phyloP scores from a whole-genome alignment of 2,888 invertebrate genomes.

The Notodonta ziczac region DNA sequence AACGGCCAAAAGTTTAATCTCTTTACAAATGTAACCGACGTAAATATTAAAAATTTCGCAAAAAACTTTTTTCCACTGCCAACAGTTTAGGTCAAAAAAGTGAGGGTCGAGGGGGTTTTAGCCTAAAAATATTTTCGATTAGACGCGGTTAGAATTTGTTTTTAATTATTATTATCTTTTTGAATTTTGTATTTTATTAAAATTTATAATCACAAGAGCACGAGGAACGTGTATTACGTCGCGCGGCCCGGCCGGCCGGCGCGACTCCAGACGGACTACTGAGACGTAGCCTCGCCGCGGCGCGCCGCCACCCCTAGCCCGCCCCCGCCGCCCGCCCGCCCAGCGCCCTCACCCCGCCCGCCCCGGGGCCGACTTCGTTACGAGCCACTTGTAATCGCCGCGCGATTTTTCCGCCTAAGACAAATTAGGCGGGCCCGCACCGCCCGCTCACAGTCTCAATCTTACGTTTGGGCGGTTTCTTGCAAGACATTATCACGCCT shows the following conservation, averaged over 20 bases:
- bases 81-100: conserved; percentile 75
- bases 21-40: conserved; percentile 80
- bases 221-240: conserved; percentile 84
- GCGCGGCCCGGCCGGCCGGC: conserved; percentile 83
- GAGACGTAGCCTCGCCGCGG: conserved; percentile 69
- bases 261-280: conserved; percentile 85
- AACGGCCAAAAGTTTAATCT: conserved; percentile 79
- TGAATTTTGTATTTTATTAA: conserved; percentile 68
- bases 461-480: conserved; percentile 75
- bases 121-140: conserved; percentile 81
- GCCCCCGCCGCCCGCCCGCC: conserved; percentile 33
- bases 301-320: conserved; percentile 55
- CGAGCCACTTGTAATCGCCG: conserved; percentile 84
- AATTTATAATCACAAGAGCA: conserved; percentile 84
- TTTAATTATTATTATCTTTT: conserved; percentile 55
- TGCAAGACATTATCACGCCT: conserved; percentile 69
- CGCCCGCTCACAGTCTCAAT: conserved; percentile 57
- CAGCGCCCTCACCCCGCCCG: conserved; percentile 44
- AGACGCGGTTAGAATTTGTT: conserved; percentile 69
- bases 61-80: conserved; percentile 75
- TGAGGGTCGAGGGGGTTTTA: conserved; percentile 67
- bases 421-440: conserved; percentile 81
- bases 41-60: conserved; percentile 83
- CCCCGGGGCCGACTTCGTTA: conserved; percentile 79
- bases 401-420: conserved; percentile 84